Conservation (phyloP, 2,113 vertebrate genomes). For the Rhadina sibilatrix region DNA sequence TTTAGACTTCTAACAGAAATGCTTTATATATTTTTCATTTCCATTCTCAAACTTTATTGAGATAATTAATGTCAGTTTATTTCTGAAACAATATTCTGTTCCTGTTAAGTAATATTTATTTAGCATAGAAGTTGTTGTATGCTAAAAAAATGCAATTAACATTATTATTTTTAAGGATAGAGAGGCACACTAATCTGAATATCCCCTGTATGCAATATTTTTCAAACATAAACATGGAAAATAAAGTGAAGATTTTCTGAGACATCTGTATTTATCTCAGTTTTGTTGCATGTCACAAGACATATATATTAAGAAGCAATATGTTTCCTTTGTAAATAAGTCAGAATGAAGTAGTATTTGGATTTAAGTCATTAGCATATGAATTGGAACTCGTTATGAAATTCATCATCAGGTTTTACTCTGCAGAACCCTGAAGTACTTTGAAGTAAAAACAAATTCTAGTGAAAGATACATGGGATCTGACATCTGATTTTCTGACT, state of each 20-base stretch:
- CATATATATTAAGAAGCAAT: accelerated
- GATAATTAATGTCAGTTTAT: background rate
- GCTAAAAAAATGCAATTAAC: background rate
- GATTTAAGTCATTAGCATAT: background rate
- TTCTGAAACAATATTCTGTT: background rate
- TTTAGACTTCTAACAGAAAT: background rate
- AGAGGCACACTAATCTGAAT: background rate
- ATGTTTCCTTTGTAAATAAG: background rate
- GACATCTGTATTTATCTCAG: background rate
- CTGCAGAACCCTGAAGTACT: background rate
- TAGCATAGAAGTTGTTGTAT: background rate
- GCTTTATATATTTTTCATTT: background rate
- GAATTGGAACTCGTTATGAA: background rate
- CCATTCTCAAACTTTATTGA: background rate
- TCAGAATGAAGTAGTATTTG: background rate
- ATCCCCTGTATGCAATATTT: constrained; percentile 13
- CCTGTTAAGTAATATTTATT: background rate
- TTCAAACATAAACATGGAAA: constrained; percentile 18
- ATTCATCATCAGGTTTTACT: background rate
- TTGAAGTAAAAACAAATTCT: background rate
- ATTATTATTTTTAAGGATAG: constrained; percentile 15
- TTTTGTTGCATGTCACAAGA: background rate
- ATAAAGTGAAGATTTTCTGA: constrained; percentile 58
- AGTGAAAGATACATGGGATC: background rate
- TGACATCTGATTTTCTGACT: background rate